A percentile compares a stretch with the other conserved stretches of the same genome.
These are phyloP conservation scores for Gallinago jamesoni DNA, from an alignment of 2,113 vertebrate species.

Conservation along the genomic window DNA sequence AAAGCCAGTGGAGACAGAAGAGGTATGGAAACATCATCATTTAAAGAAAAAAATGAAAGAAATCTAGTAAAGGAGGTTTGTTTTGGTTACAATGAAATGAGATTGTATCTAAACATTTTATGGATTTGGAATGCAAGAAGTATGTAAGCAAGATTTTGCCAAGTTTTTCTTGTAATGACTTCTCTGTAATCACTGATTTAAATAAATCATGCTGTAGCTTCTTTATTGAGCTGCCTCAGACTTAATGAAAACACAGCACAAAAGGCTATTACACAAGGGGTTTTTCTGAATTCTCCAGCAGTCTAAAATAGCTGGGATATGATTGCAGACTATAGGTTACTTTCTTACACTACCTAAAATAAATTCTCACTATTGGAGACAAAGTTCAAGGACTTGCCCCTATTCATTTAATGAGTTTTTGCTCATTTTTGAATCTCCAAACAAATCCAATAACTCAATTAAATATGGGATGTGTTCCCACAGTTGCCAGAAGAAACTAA, in stretches of 20 bases:
- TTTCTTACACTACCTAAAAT: neutral
- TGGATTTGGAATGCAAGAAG: slow-evolving; percentile 44
- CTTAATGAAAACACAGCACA: slow-evolving; percentile 24
- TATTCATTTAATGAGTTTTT: neutral
- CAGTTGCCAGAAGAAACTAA: neutral
- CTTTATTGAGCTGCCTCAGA: slow-evolving; percentile 25
- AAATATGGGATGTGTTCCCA: neutral
- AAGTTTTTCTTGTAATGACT: neutral
- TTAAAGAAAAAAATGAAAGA: neutral
- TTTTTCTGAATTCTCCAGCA: neutral
- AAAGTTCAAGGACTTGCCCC: neutral
- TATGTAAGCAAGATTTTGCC: neutral
- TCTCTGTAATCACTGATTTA: slow-evolving; percentile 38
- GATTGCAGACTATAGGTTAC: neutral
- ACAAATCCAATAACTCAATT: neutral
- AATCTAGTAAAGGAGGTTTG: neutral
- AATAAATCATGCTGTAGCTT: slow-evolving; percentile 32
- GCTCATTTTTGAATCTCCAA: neutral
- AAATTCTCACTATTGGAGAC: neutral
- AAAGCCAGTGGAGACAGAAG: neutral
- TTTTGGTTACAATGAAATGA: slow-evolving; percentile 21
- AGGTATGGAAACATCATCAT: neutral
- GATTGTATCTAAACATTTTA: slow-evolving; percentile 40
- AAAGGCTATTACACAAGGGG: neutral
- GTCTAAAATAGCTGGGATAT: neutral